A percentile compares a stretch with the other conserved stretches of the same genome.
phyloP scores from a whole-genome alignment of 2,797 vertebrate genomes.

The Xenentodon cancila region DNA sequence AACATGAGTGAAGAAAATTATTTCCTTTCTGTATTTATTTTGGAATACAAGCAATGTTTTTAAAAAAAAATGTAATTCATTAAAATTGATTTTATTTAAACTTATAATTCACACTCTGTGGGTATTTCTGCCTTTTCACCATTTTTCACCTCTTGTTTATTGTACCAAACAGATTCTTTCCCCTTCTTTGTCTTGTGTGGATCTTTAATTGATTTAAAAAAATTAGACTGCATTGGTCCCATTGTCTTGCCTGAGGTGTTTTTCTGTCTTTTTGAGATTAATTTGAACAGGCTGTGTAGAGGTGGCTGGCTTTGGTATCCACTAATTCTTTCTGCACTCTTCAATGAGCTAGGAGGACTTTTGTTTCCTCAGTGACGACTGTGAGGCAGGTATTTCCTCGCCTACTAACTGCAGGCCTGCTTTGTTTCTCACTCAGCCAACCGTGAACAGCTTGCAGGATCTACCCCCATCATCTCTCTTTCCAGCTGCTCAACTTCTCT shows the following conservation, averaged over 20 bases:
- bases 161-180: conserved; percentile 43
- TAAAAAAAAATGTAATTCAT: too few species aligned
- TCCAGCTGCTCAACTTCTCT: conserved; percentile 38
- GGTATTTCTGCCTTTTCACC: conserved; percentile 13
- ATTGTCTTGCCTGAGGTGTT: conserved; percentile 59
- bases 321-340: conserved; percentile 29
- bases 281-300: conserved; percentile 53
- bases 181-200: conserved; percentile 31
- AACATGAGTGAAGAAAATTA: background rate
- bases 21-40: background rate
- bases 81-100: conserved; percentile 34
- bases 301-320: conserved; percentile 37
- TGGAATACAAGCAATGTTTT: too few species aligned
- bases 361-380: conserved; percentile 57
- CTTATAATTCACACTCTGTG: background rate
- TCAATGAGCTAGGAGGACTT: conserved; percentile 56
- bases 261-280: conserved; percentile 55
- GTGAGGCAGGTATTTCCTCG: conserved; percentile 56
- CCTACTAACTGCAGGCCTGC: conserved; percentile 50
- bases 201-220: conserved; percentile 59
- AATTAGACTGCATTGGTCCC: conserved; percentile 50
- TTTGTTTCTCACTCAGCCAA: conserved; percentile 67
- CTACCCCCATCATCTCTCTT: conserved; percentile 51
- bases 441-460: conserved; percentile 50
- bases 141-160: conserved; percentile 34